Percentiles rank a stretch among this genome's conserved stretches.
phyloP scores from a whole-genome alignment of 2,113 vertebrate genomes.

The Crotalus viridis region DNA sequence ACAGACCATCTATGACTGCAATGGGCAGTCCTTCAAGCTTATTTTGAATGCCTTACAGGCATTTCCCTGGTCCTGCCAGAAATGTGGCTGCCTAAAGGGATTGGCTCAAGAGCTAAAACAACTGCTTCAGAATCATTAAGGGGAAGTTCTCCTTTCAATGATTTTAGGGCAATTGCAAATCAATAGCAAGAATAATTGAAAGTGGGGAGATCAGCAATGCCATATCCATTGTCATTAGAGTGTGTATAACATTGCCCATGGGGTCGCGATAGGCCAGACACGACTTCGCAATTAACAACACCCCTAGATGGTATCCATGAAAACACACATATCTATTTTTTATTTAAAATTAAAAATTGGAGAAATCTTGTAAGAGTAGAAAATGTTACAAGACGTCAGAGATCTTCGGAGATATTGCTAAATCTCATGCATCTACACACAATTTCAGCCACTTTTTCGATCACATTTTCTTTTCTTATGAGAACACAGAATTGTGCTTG shows the following conservation, averaged over 20 bases:
- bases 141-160: neutral
- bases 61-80: neutral
- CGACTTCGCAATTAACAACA: neutral
- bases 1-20: neutral
- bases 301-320: neutral
- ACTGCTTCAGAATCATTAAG: neutral
- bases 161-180: neutral
- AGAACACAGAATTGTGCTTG: neutral
- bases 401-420: neutral
- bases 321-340: neutral
- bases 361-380: neutral
- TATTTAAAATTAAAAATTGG: neutral
- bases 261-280: no score
- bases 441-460: neutral
- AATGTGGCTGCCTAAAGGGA: neutral
- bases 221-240: neutral
- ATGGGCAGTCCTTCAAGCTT: neutral
- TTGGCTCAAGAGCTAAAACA: neutral
- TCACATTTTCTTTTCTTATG: neutral
- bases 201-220: neutral
- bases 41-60: neutral
- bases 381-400: neutral
- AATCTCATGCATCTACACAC: neutral
- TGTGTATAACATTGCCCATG: neutral
- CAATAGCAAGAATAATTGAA: neutral